A percentile compares a stretch with the other conserved stretches of the same genome.
Evolutionary conservation across 2,888 invertebrate species (phyloP).

Genomic region (Tiphia femorata): DNA sequence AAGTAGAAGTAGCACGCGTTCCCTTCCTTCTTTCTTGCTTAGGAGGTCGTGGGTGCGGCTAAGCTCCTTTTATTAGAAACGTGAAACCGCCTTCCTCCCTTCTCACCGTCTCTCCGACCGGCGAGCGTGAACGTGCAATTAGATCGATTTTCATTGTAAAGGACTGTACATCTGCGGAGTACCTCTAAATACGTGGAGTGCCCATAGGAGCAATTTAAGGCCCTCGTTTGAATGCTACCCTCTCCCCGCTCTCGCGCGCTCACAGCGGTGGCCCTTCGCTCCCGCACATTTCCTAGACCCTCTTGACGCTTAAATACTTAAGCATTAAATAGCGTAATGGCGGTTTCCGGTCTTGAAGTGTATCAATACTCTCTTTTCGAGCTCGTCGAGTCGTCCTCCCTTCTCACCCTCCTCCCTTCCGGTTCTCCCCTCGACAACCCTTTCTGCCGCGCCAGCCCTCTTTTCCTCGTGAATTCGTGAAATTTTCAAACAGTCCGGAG

Average conservation of each 20-base stretch:
- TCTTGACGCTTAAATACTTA: slow-evolving; percentile 60
- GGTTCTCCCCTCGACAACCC: neutral
- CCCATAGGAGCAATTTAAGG: slow-evolving; percentile 15
- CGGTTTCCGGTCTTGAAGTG: slow-evolving; percentile 59
- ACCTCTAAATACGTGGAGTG: slow-evolving; percentile 14
- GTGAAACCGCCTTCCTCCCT: too few species aligned
- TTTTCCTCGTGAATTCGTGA: too few species aligned
- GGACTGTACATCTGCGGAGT: slow-evolving; percentile 44
- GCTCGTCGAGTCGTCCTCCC: neutral
- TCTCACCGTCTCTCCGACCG: too few species aligned
- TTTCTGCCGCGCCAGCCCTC: neutral
- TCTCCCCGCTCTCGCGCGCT: slow-evolving; percentile 22
- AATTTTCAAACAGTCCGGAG: too few species aligned
- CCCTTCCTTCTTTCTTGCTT: too few species aligned
- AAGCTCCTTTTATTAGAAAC: too few species aligned
- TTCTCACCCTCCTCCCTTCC: slow-evolving; percentile 9
- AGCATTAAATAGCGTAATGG: slow-evolving; percentile 63
- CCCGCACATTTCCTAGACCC: slow-evolving; percentile 61
- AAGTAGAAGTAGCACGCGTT: too few species aligned
- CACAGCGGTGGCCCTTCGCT: slow-evolving; percentile 4
- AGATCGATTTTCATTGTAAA: slow-evolving; percentile 30
- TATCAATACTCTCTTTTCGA: slow-evolving; percentile 37
- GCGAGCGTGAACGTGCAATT: slow-evolving; percentile 22
- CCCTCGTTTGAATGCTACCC: slow-evolving; percentile 24
- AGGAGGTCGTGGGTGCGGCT: too few species aligned